Evolutionary conservation across 2,113 vertebrate species (phyloP), one percentile per base, ranked within the genome.

Genomic region (Nesogale talazaci): DNA sequence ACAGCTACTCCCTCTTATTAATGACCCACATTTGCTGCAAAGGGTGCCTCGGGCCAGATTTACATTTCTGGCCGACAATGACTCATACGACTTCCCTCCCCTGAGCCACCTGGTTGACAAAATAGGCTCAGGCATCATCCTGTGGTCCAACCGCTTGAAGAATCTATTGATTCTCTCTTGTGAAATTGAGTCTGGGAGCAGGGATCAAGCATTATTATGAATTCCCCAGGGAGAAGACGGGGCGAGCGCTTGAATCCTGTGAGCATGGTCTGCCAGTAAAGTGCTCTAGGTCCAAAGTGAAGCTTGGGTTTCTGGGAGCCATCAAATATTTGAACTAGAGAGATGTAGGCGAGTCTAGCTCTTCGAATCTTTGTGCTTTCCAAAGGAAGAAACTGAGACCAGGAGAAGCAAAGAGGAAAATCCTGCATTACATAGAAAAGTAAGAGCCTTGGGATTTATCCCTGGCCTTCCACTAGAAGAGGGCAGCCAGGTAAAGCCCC

Each of bases 31-130:
- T 96, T 94, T 82, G 78, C 94, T 96, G 79, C 90, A 94, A 95
- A 95, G 96, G 93, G 91, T 94, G 90, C 96, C 94, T 95, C 72
- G 76, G 79, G 88, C 90, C 70, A 91, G 93, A 97, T 97, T 97
- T 97, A 96, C 96, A 97, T 97, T 94, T 97, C 91, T 97, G 94
- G 95, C 93, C 87, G 92, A 96, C 90, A 88, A 93, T 97, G 96
- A 96, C 95, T 97, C 95, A 96, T 84, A 89, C 65, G 76, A 93
- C 96, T 96, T 97, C 96, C 96, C 86, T 95, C 88, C 83, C 72
- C 83, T 88, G 85, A 94, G 92, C 94, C 95, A 96, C 96, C 96
- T 96, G 96, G 93, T 88, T 94, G 79, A 97, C 79, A 96, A 94
- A 97, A 94, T 89, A 85, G 85, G 76, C 90, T 36, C 63, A 67